These are phyloP conservation scores for Monopterus albus DNA, from an alignment of 2,113 vertebrate species.

Conservation along the genomic window DNA sequence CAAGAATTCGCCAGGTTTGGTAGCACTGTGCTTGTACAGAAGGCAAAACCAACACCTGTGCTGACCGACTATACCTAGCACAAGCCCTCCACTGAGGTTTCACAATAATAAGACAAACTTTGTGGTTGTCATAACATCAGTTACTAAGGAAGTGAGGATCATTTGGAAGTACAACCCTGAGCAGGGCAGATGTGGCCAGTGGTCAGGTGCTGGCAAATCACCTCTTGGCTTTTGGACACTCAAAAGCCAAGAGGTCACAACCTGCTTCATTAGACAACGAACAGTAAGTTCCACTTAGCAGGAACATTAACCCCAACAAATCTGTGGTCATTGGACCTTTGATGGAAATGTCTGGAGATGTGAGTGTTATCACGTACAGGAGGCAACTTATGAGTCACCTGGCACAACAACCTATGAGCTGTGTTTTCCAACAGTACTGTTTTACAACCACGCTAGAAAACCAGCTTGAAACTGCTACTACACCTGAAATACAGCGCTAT, in stretches of 20 bases:
- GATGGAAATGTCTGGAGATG: background rate
- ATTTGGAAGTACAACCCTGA: background rate
- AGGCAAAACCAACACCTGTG: background rate
- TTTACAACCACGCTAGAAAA: conserved; percentile 1
- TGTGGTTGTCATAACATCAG: background rate
- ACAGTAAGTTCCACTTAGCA: background rate
- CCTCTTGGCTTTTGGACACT: too few species aligned
- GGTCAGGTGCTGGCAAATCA: background rate
- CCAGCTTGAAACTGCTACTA: too few species aligned
- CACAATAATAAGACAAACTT: too few species aligned
- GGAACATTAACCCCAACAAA: background rate
- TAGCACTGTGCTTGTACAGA: background rate
- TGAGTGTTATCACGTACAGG: background rate
- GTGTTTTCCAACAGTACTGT: background rate
- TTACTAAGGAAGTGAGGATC: background rate
- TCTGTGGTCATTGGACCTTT: background rate
- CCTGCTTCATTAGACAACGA: background rate
- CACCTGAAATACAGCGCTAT: background rate
- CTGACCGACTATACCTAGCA: too few species aligned
- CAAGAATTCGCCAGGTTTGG: background rate
- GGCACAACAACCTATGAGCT: background rate
- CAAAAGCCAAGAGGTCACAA: background rate
- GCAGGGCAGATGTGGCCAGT: background rate
- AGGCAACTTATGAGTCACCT: background rate
- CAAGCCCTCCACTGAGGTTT: too few species aligned